A percentile compares a stretch with the other conserved stretches of the same genome.
Evolutionary conservation across 2,797 vertebrate genomes (phyloP).

Genomic region (Pelodytes ibericus): DNA sequence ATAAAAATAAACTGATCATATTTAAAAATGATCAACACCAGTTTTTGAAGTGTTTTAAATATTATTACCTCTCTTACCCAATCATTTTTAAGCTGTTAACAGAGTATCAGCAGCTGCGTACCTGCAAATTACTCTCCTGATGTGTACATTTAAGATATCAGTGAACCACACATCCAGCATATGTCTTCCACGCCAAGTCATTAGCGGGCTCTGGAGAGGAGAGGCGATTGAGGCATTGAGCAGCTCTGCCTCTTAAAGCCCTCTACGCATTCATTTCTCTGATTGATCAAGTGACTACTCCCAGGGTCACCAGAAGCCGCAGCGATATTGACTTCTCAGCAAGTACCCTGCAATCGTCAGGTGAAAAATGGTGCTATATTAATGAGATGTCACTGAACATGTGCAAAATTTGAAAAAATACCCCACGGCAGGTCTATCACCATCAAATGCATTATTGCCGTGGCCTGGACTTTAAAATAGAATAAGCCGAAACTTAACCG

Average conservation of each 20-base stretch:
- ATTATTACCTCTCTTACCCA: too few species aligned
- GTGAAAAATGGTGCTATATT: conserved; percentile 48
- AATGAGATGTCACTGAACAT: conserved; percentile 52
- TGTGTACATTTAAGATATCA: not conserved
- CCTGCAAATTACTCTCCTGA: too few species aligned
- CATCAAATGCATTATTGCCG: conserved; percentile 40
- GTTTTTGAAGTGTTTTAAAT: too few species aligned
- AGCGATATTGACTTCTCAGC: conserved; percentile 54
- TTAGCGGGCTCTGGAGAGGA: conserved; percentile 31
- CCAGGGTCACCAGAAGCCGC: conserved; percentile 48
- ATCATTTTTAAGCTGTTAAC: too few species aligned
- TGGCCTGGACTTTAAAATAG: conserved; percentile 9
- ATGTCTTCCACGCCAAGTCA: conserved; percentile 17
- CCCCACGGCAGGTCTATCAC: conserved; percentile 45
- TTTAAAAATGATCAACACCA: too few species aligned
- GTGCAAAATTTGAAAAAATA: conserved; percentile 36
- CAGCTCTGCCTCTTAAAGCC: conserved; percentile 2
- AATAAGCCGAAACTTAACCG: conserved; percentile 27
- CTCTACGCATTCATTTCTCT: conserved; percentile 28
- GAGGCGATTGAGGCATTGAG: not conserved
- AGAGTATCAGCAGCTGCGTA: too few species aligned
- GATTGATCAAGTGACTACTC: conserved; percentile 48
- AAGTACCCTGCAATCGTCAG: conserved; percentile 42
- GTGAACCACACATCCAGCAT: conserved; percentile 13
- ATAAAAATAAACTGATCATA: too few species aligned